Evolutionary conservation across 2,113 vertebrate genomes (phyloP).

Genomic region (Ammospiza caudacuta): DNA sequence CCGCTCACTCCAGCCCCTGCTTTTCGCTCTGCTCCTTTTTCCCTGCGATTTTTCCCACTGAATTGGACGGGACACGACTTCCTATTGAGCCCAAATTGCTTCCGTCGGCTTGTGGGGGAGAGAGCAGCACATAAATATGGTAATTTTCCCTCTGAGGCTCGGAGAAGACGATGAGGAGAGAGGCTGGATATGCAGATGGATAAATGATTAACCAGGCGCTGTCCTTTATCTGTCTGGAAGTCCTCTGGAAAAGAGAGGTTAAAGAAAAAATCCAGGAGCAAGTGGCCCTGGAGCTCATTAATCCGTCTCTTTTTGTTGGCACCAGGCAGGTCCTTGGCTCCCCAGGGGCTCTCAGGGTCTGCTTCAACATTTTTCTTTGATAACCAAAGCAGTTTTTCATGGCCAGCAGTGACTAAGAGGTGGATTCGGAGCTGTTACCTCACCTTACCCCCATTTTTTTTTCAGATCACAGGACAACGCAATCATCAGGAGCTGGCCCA

Average conservation of each 20-base stretch:
- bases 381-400: constrained; percentile 6
- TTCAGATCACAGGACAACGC: neutral
- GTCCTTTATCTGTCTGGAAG: constrained; percentile 59
- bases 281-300: constrained; percentile 44
- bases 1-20: neutral
- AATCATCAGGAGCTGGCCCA: neutral
- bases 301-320: constrained; percentile 59
- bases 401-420: constrained; percentile 24
- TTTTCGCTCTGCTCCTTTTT: neutral
- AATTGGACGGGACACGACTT: constrained; percentile 20
- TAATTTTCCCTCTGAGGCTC: constrained; percentile 56
- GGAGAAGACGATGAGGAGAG: neutral
- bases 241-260: constrained; percentile 51
- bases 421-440: constrained; percentile 49
- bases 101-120: constrained; percentile 9
- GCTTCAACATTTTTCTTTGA: constrained; percentile 33
- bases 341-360: neutral
- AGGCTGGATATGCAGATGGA: constrained; percentile 45
- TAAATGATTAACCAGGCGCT: constrained; percentile 56
- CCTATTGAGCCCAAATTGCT: constrained; percentile 18
- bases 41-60: neutral
- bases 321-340: constrained; percentile 16
- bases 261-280: constrained; percentile 33
- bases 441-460: constrained; percentile 46
- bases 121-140: constrained; percentile 36